phyloP scores from a whole-genome alignment of 2,888 invertebrate genomes.

The Seira sanloemensis region DNA sequence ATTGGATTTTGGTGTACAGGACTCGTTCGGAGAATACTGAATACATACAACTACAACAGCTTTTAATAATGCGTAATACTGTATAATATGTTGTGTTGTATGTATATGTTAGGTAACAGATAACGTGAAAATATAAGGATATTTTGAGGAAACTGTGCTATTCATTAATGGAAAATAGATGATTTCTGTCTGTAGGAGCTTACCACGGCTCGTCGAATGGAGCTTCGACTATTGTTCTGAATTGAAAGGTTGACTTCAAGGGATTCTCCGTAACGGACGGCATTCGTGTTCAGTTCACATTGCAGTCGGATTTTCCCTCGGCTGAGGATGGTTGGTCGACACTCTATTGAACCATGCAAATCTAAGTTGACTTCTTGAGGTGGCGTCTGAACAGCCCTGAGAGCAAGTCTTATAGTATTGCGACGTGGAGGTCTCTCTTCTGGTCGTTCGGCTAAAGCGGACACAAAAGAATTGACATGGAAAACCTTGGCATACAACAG shows the following conservation, averaged over 20 bases:
- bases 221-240: constrained; percentile 89
- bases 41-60: too few species aligned
- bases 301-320: constrained; percentile 88
- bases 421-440: constrained; percentile 89
- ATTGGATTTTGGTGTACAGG: not conserved
- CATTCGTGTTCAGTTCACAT: constrained; percentile 87
- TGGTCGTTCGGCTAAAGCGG: constrained; percentile 82
- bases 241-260: constrained; percentile 85
- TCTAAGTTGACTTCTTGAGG: constrained; percentile 63
- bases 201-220: constrained; percentile 89
- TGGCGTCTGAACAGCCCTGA: constrained; percentile 75
- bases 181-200: too few species aligned
- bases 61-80: too few species aligned
- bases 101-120: too few species aligned
- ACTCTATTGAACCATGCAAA: constrained; percentile 66
- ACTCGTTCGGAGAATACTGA: too few species aligned
- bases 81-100: too few species aligned
- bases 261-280: constrained; percentile 89
- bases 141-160: too few species aligned
- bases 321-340: constrained; percentile 80
- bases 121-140: too few species aligned
- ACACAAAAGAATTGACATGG: constrained; percentile 15
- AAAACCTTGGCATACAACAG: not conserved
- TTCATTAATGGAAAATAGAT: too few species aligned
- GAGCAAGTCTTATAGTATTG: constrained; percentile 89